Conservation (phyloP, 2,113 vertebrate genomes). For the Rhinoderma darwinii region DNA sequence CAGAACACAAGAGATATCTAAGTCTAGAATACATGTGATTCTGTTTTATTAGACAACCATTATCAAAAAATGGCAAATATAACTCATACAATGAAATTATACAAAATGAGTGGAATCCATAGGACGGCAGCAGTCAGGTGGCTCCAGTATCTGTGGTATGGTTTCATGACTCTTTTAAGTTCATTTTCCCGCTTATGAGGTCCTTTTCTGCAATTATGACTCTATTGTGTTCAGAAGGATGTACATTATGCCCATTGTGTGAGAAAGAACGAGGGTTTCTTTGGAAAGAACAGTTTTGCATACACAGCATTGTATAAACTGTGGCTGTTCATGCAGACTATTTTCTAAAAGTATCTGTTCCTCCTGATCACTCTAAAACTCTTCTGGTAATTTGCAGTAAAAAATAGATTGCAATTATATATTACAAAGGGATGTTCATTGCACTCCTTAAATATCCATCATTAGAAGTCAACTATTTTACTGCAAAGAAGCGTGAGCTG, state of each 20-base stretch:
- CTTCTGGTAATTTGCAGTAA: conserved; percentile 23
- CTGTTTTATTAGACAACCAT: not conserved
- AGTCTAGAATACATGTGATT: not conserved
- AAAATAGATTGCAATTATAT: conserved; percentile 48
- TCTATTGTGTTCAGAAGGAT: conserved; percentile 54
- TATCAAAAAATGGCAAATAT: not conserved
- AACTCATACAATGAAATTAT: not conserved
- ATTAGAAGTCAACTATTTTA: not conserved
- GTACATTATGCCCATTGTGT: conserved; percentile 60
- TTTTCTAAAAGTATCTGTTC: conserved; percentile 56
- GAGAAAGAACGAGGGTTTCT: conserved; percentile 46
- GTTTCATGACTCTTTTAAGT: conserved; percentile 51
- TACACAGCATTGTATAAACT: conserved; percentile 56
- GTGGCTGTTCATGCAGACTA: conserved; percentile 34
- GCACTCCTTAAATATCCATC: conserved; percentile 28
- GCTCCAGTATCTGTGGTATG: conserved; percentile 24
- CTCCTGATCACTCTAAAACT: conserved; percentile 29
- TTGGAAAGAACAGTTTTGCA: conserved; percentile 49
- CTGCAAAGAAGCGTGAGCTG: not conserved
- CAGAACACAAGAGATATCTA: not conserved
- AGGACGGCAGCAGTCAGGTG: not conserved
- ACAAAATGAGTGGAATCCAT: not conserved
- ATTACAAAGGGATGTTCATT: conserved; percentile 13
- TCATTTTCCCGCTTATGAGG: conserved; percentile 55
- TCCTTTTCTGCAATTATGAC: conserved; percentile 57